Base-by-base conservation (phyloP, 2,113 vertebrate genomes). In the Pterocles burchelli region DNA sequence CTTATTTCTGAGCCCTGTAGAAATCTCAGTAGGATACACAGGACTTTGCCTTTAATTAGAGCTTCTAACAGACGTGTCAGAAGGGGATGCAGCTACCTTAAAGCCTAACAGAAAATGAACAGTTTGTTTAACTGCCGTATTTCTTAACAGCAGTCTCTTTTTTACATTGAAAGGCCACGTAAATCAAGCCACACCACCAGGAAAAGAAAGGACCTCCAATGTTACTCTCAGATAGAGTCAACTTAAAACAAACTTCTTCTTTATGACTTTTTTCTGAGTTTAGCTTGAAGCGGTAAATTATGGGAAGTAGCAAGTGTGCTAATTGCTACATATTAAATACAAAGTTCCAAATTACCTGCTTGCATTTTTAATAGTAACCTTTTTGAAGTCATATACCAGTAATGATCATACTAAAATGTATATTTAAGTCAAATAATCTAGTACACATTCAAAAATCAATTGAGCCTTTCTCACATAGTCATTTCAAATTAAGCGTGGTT, bases 11-110 rank as follows among this genome's bases (percentile, higher is more conserved):
- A 89, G 70, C 72, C 62, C 62, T 75, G 38, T 84, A 73, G 83
- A 85, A 91, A 52, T 76, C 75, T 92, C 74, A 75, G 75, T 58
- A 82, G 90, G 54, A 95, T 76, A 61, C 46, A 80, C 34, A 90
- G n/a, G 78, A 92, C 83, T 93, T 88, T 96, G 73, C 48, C 85
- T 92, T 94, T 93, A 90, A 82, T 96, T 95, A 96, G 81, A 73
- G 9, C 11, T 90, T 92, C 55, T 90, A 91, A 78, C 49, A 75
- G 80, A 94, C 94, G 95, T 71, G 86, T 90, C 91, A 90, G 82
- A 85, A 93, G 49, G 59, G 66, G 48, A 74, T 79, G 54, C 34
- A 85, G 43, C 58, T 93, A 90, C 57, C 66, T 91, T 90, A 36
- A 91, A 92, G 46, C 43, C 58, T 88, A 62, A 85, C 36, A 94